These are phyloP conservation scores for Solen grandis DNA, from an alignment of 1,140 invertebrate genomes.

Conservation along the genomic window DNA sequence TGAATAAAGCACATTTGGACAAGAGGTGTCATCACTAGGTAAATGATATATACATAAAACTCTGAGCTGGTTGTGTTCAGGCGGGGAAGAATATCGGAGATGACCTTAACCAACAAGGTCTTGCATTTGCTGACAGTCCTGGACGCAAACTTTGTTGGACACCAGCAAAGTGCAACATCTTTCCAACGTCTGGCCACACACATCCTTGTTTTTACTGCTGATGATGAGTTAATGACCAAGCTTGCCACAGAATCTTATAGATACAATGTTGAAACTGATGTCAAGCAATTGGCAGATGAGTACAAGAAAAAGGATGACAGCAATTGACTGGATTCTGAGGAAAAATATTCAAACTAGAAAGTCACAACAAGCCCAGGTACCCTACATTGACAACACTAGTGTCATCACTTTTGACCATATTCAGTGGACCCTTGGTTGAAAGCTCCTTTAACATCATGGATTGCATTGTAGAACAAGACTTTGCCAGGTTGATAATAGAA, in stretches of 20 bases:
- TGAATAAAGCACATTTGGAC: conserved; percentile 4
- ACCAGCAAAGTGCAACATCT: background rate
- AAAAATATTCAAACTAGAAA: background rate
- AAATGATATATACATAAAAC: background rate
- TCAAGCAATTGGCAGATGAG: conserved; percentile 8
- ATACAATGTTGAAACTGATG: conserved; percentile 11
- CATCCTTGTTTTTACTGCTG: background rate
- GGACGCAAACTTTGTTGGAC: conserved; percentile 28
- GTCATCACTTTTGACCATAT: conserved; percentile 16
- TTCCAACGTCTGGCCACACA: conserved; percentile 1
- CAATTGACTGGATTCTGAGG: too few relatives aligned
- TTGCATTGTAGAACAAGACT: conserved; percentile 39
- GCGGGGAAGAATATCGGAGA: conserved; percentile 26
- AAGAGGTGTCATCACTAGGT: conserved; percentile 26
- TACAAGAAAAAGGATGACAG: background rate
- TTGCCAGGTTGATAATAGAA: conserved; percentile 3
- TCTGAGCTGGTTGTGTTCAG: conserved; percentile 8
- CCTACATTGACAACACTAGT: conserved; percentile 23
- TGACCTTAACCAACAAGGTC: conserved; percentile 4
- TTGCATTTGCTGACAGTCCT: conserved; percentile 1
- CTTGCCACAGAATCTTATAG: conserved; percentile 12
- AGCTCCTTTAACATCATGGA: conserved; percentile 48
- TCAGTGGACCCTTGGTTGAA: conserved; percentile 28
- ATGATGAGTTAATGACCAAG: background rate
- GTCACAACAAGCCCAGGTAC: background rate